Evolutionary conservation across 2,113 vertebrate genomes (phyloP), one percentile per base, ranked within the genome.

Genomic region (Rhinichthys klamathensis): DNA sequence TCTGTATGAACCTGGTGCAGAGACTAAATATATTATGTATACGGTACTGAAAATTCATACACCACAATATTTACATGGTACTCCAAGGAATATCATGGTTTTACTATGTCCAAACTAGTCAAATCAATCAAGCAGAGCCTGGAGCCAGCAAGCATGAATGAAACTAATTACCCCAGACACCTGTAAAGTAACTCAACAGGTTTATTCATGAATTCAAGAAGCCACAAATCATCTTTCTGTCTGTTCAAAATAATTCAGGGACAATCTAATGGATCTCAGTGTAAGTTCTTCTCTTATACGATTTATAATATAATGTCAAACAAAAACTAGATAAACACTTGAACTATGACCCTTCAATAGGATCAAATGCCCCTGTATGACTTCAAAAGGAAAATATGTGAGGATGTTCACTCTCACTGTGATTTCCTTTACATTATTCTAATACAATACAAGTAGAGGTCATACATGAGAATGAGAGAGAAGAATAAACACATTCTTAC

Each of bases 171-270:
- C 25, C 18, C 73, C 38, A 54, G 44, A 51, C 32, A 74, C 8
- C 9, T 23, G 27, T 41, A 41, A 72, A 74, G 72, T n/a, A 6
- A 69, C 79, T 30, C 60, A 30, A 80, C 79, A 58, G 35, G 82
- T 83, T 30, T 60, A 25, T 21, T 23, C 10, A 32, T 69, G 49
- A 58, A 73, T 12, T 58, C 16, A 82, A 25, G 69, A 67, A 44
- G 73, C 46, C 15, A 76, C 7, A 54, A 7, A 32, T 76, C 49
- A 76, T 76, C 3, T 27, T 12, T 11, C 25, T 4, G 25, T 69
- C 65, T 18, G 27, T 16, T 30, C 15, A 6, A 16, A 16, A n/a
- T 46, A 44, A 49, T 18, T 6, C 46, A 75, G 13, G 11, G 25
- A 51, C 7, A 15, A 30, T 65, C 18, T 70, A 70, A 38, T 38